phyloP scores from a whole-genome alignment of 2,888 invertebrate genomes.

The Cantharis rustica region DNA sequence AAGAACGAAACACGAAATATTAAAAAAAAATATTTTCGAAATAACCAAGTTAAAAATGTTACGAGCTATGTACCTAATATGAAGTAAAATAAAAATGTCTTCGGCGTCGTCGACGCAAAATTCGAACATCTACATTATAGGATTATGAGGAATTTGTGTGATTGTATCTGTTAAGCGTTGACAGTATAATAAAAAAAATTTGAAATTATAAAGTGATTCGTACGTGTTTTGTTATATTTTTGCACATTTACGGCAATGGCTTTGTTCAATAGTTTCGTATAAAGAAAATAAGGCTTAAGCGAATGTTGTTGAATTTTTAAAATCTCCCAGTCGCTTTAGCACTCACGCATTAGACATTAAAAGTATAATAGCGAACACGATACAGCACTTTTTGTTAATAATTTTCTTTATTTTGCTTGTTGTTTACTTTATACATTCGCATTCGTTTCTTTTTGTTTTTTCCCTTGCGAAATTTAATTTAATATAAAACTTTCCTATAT shows the following conservation, averaged over 20 bases:
- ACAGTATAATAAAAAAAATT: conserved; percentile 13
- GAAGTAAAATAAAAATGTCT: not conserved
- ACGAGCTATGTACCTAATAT: too few species aligned
- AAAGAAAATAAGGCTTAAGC: conserved; percentile 26
- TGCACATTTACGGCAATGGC: conserved; percentile 5
- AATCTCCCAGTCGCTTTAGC: conserved; percentile 28
- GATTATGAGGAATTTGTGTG: not conserved
- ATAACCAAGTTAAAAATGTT: too few species aligned
- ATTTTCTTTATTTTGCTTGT: conserved; percentile 36
- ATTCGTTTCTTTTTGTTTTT: conserved; percentile 8
- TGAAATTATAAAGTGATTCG: not conserved
- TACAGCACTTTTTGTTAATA: conserved; percentile 40
- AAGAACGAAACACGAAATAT: too few species aligned
- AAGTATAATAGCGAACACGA: conserved; percentile 36
- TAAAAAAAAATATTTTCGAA: too few species aligned
- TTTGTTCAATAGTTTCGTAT: conserved; percentile 22
- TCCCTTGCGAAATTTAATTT: not conserved
- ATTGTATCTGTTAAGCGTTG: not conserved
- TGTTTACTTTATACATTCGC: conserved; percentile 20
- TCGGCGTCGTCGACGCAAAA: not conserved
- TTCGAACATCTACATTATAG: not conserved
- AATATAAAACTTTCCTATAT: not conserved
- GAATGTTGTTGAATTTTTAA: conserved; percentile 29
- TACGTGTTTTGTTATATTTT: conserved; percentile 3
- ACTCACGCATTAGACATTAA: conserved; percentile 31